Conservation (phyloP, 2,888 invertebrate genomes). For the Linyphia triangularis region DNA sequence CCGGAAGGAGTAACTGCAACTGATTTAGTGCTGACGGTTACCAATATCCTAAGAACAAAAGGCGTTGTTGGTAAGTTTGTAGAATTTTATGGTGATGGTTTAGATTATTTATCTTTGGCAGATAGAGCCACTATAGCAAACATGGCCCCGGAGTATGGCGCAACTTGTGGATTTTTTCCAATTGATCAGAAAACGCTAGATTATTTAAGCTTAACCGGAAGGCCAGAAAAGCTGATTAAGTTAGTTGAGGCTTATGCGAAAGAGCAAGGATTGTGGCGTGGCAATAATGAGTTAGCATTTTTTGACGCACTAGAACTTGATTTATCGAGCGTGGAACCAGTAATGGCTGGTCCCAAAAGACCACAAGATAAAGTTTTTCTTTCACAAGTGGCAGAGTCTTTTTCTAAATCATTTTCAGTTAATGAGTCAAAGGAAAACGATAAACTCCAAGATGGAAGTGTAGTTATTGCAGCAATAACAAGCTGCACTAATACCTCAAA, state of each 20-base stretch:
- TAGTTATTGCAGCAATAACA: slow-evolving; percentile 48
- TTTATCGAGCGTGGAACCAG: slow-evolving; percentile 24
- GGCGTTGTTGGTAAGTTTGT: slow-evolving; percentile 74
- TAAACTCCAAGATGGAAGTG: slow-evolving; percentile 4
- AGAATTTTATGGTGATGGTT: slow-evolving; percentile 68
- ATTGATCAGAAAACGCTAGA: slow-evolving; percentile 52
- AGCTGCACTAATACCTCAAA: slow-evolving; percentile 50
- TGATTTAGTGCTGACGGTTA: slow-evolving; percentile 66
- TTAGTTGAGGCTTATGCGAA: slow-evolving; percentile 1
- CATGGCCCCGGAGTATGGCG: slow-evolving; percentile 75
- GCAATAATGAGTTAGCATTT: slow-evolving; percentile 2
- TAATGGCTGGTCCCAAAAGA: slow-evolving; percentile 48
- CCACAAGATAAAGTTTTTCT: slow-evolving; percentile 15
- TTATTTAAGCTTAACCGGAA: slow-evolving; percentile 55
- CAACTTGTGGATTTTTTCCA: slow-evolving; percentile 68
- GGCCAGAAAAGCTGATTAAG: slow-evolving; percentile 32
- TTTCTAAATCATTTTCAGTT: not conserved
- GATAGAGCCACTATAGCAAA: slow-evolving; percentile 72
- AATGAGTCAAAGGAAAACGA: not conserved
- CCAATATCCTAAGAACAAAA: slow-evolving; percentile 48
- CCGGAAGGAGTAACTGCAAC: slow-evolving; percentile 56
- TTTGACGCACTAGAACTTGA: slow-evolving; percentile 44
- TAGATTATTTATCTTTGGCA: slow-evolving; percentile 48
- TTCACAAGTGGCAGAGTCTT: not conserved
- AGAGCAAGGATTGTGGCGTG: not conserved